Evolutionary conservation across 2,888 invertebrate species (phyloP), one percentile per base, ranked within the genome.

Genomic region (Chironomus riparius): DNA sequence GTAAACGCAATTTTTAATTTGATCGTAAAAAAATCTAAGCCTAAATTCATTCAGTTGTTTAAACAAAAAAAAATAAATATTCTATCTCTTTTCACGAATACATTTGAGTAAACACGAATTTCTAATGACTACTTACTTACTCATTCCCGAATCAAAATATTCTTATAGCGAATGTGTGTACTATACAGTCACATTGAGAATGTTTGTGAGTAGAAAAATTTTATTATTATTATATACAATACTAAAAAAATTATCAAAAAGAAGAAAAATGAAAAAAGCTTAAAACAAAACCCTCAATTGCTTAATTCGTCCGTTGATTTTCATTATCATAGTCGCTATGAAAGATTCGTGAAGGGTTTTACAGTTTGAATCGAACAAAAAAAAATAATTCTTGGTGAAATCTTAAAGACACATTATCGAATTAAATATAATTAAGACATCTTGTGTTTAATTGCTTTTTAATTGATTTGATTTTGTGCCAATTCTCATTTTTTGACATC

Each of bases 231-330:
- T 56, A 56, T 56, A 15, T 18, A 38, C 38, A 38, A 38, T 38
- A 38, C 38, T n/a, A n/a, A n/a, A n/a, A 38, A 38, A 38, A 38
- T 38, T 56, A 18, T 18, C 56, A 56, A 56, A 65, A 65, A 21
- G 65, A 65, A 65, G 22, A 24, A 56, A 18, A 56, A 56, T 18
- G 56, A 56, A 50, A n/a, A 72, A 47, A 74, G 74, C 68, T 74
- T 62, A 74, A 71, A 74, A 74, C 74, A 74, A 74, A 74, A 48
- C 24, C 68, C 65, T 61, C 65, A 65, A 62, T 50, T 65, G 65
- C 73, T 62, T 62, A 56, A 73, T 38, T 73, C 74, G 47, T 22
- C 6, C 47, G 74, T 65, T 24, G 74, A 68, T 74, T 68, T 74
- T 74, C 74, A 74, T 74, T 74, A 74, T 74, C 74, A 74, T 68